These are phyloP conservation scores for Phainopepla nitens DNA, from an alignment of 2,113 vertebrate genomes.

Conservation along the genomic window DNA sequence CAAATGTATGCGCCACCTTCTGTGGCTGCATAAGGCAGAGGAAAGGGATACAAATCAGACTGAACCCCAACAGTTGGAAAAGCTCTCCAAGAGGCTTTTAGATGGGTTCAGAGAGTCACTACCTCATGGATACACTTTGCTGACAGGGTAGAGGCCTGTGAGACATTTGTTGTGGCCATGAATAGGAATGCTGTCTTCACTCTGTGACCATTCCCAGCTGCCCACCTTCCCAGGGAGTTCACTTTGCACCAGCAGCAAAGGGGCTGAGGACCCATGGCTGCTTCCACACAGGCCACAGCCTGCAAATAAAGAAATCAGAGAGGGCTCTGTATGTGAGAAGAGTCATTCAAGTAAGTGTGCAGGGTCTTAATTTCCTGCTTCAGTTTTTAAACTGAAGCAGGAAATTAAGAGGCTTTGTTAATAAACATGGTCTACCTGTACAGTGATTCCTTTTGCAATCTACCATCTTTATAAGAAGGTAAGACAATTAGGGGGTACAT, in stretches of 20 bases:
- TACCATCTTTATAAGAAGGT: not conserved
- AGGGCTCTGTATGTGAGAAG: not conserved
- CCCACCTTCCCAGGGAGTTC: not conserved
- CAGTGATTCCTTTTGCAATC: not conserved
- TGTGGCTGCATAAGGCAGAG: not conserved
- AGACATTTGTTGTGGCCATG: not conserved
- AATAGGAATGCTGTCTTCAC: not conserved
- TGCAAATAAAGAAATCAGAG: not conserved
- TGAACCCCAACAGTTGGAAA: not conserved
- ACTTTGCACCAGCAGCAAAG: not conserved
- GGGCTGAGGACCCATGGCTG: accelerated
- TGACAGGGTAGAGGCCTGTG: accelerated
- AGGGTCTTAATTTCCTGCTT: not conserved
- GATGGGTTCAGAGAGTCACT: not conserved
- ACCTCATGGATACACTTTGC: not conserved
- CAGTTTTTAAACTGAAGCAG: not conserved
- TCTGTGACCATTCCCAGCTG: not conserved
- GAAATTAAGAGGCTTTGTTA: not conserved
- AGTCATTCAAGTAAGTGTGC: no score
- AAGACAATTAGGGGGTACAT: not conserved
- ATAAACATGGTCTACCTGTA: not conserved
- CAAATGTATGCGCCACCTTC: not conserved
- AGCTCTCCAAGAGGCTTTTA: not conserved
- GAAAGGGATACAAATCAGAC: not conserved
- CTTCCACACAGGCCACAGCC: not conserved